A percentile compares a stretch with the other conserved stretches of the same genome.
These are phyloP conservation scores for Hirundichthys speculiger DNA, from an alignment of 2,113 vertebrate species.

Conservation along the genomic window DNA sequence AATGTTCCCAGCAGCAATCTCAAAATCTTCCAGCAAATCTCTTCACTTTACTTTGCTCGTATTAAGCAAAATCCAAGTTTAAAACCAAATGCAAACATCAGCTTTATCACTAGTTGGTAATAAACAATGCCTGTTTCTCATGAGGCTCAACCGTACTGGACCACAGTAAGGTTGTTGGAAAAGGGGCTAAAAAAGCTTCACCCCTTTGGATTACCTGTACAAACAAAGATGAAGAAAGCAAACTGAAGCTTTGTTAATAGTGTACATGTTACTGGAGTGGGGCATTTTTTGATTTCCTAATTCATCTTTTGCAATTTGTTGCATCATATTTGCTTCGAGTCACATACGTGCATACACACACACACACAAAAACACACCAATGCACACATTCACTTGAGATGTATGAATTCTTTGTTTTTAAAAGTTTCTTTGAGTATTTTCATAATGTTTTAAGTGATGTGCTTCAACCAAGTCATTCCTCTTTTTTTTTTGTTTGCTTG, in stretches of 20 bases:
- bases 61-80: too few relatives aligned
- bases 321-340: slow-evolving; percentile 61
- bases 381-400: slow-evolving; percentile 1
- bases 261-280: slow-evolving; percentile 17
- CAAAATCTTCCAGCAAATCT: too few relatives aligned
- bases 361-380: slow-evolving; percentile 6
- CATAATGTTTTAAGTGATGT: neutral
- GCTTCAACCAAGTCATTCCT: neutral
- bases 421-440: slow-evolving; percentile 9
- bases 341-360: slow-evolving; percentile 7
- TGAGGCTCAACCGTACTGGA: too few relatives aligned
- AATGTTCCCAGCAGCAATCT: too few relatives aligned
- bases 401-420: slow-evolving; percentile 23
- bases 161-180: too few relatives aligned
- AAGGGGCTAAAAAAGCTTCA: neutral
- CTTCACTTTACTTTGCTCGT: too few relatives aligned
- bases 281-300: slow-evolving; percentile 22
- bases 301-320: slow-evolving; percentile 56
- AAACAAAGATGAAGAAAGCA: slow-evolving; percentile 12
- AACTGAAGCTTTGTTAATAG: slow-evolving; percentile 11
- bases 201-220: slow-evolving; percentile 9
- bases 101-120: too few relatives aligned
- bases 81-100: too few relatives aligned
- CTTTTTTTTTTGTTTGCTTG: neutral
- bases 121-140: too few relatives aligned